Base-by-base conservation (phyloP, 2,888 invertebrate species). In the Schizaphis graminum region DNA sequence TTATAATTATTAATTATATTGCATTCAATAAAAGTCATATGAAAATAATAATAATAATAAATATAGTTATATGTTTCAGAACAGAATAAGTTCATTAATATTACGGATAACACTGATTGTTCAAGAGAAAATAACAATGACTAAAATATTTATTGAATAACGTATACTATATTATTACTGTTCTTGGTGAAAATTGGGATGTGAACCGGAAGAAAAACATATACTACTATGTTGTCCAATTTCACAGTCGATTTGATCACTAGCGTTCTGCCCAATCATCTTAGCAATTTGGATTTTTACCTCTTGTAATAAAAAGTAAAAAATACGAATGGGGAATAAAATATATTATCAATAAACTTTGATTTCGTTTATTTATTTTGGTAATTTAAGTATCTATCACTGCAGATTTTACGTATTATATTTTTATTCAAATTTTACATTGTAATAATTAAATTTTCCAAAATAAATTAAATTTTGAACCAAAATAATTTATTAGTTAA, bases 181-280 rank as follows among this genome's bases (percentile, higher is more conserved):
- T 90, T 89, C 89, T 94, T 90, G 44, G 24, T 53, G 16, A 90
- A 94, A 94, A 94, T 90, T 91, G 93, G 61, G 84, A 94, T 28
- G 61, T 94, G 93, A 90, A 94, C 90, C 86, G 93, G 93, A 94
- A 90, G 86, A 77, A 92, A 90, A 89, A 94, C 61, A 90, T 89
- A 86, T 90, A 91, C 41, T 26, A 84, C 77, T 90, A 90, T 90
- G 86, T 94, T 90, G 93, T 90, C 61, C 89, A 94, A 94, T 94
- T 94, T 94, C 90, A 94, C 93, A 94, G 93, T 94, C 90, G 89
- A 94, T 89, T 94, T 94, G 93, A 90, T 90, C 90, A 53, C 93
- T 49, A 86, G 57, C 85, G 89, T 94, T 94, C 61, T 94, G 61
- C 47, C 49, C 89, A 94, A 94, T 91, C 90, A 90, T 85, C 85